phyloP scores from a whole-genome alignment of 30 jellyfish, hydroid and myxozoan genomes.

The Sanderia malayensis region DNA sequence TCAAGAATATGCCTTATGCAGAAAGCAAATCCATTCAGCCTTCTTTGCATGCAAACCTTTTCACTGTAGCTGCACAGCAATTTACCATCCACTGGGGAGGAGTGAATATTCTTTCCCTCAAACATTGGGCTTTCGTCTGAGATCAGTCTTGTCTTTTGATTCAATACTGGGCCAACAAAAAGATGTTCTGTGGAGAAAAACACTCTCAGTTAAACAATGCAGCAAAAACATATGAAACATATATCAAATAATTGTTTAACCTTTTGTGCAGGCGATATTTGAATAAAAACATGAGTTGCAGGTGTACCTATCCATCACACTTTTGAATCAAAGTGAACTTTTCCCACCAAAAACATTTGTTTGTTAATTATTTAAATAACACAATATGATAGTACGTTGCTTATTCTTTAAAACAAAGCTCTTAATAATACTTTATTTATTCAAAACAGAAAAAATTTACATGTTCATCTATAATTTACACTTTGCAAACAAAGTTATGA shows the following conservation, averaged over 20 bases:
- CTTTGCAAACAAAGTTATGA: too few species aligned
- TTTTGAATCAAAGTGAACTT: neutral
- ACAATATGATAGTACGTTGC: too few species aligned
- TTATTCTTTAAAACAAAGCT: too few species aligned
- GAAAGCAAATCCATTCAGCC: conserved; percentile 92
- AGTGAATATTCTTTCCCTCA: conserved; percentile 91
- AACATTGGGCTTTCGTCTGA: conserved; percentile 59
- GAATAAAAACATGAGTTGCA: neutral
- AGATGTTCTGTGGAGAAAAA: neutral
- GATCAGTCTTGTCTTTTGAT: neutral
- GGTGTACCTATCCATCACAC: neutral
- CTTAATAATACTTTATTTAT: too few species aligned
- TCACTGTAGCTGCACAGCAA: conserved; percentile 87
- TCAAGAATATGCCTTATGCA: conserved; percentile 96
- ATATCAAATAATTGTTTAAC: neutral
- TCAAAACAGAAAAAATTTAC: too few species aligned
- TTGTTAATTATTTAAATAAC: too few species aligned
- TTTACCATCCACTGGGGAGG: conserved; percentile 97
- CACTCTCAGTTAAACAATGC: neutral
- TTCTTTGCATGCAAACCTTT: conserved; percentile 91
- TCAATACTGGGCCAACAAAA: neutral
- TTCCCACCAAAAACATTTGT: neutral
- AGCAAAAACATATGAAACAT: neutral
- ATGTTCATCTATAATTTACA: too few species aligned
- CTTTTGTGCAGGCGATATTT: neutral